Evolutionary conservation across 2,797 vertebrate species (phyloP), one percentile per base, ranked within the genome.

Genomic region (Hephaestus fuliginosus): DNA sequence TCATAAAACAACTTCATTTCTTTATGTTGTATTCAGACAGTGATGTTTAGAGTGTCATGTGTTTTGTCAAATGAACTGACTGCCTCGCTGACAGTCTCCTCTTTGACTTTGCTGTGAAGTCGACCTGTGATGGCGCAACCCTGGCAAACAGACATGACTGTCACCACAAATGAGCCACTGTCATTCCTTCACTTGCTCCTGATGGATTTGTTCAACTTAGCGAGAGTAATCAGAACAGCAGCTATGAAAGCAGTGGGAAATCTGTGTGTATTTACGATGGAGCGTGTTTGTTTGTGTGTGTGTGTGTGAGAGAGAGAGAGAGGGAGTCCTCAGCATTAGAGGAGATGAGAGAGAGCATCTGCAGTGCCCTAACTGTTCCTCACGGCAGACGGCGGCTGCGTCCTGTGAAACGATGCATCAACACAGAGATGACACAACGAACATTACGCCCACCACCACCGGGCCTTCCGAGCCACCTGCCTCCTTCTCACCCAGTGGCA

Each of bases 371-470:
- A 36, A 69, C 65, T 28, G 30, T 76, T 87, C 67, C 75, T 78
- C 82, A 65, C 20, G 25, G 84, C 78, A 86, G 75, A 88, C 79
- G 85, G 69, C 36, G 56, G 78, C 77, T 13, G 48, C 15, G 14
- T 92, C 65, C 65, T 82, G 90, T 88, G 90, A 92, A 93, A 82
- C 72, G 75, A 91, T 85, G 92, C 90, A 49, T 91, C 86, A 90
- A 87, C 89, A 83, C 74, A 66, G 68, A 85, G 89, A 79, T 90
- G 92, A 92, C 86, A 90, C 56, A 11, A 28, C n/a, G 52, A 71
- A 52, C 65, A 70, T 80, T 65, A 49, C 7, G 62, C 67, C 72
- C 78, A 52, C 72, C 64, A 48, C 70, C 74, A 49, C 28, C 11
- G 14, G 66, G 79, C 64, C 53, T 43, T 62, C 17, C 0, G 7